Conservation (phyloP, 2,113 vertebrate species). For the Tursiops truncatus region DNA sequence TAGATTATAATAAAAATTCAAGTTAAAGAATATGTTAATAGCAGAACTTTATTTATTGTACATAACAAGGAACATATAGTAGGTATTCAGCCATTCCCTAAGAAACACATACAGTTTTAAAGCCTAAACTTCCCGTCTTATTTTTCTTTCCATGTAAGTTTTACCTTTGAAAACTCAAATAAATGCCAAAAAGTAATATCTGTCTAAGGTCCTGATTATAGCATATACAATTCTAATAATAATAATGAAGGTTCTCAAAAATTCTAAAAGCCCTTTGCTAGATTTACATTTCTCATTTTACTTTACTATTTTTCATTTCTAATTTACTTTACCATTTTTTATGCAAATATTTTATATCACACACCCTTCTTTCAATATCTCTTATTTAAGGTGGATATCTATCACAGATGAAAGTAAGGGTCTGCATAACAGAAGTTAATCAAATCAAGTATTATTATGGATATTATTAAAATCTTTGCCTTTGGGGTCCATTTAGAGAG, state of each 20-base stretch:
- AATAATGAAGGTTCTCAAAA: not conserved
- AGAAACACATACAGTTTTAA: not conserved
- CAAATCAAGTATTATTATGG: not conserved
- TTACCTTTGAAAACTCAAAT: not conserved
- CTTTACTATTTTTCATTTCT: not conserved
- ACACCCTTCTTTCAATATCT: not conserved
- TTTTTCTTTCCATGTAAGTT: not conserved
- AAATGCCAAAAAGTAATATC: not conserved
- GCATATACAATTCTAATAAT: not conserved
- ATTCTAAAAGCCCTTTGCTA: not conserved
- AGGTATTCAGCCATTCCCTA: not conserved
- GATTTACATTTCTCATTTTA: not conserved
- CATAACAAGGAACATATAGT: not conserved
- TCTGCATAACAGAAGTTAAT: not conserved
- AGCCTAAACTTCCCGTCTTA: not conserved
- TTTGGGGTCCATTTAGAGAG: not conserved
- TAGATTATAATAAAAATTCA: not conserved
- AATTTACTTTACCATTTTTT: not conserved
- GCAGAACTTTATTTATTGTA: not conserved
- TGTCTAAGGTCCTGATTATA: not conserved
- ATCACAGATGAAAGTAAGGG: not conserved
- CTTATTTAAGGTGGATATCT: not conserved
- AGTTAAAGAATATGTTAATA: not conserved
- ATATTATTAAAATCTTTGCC: not conserved
- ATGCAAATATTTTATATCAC: not conserved